Conservation (phyloP, 2,797 vertebrate genomes). For the Erpetoichthys calabaricus region DNA sequence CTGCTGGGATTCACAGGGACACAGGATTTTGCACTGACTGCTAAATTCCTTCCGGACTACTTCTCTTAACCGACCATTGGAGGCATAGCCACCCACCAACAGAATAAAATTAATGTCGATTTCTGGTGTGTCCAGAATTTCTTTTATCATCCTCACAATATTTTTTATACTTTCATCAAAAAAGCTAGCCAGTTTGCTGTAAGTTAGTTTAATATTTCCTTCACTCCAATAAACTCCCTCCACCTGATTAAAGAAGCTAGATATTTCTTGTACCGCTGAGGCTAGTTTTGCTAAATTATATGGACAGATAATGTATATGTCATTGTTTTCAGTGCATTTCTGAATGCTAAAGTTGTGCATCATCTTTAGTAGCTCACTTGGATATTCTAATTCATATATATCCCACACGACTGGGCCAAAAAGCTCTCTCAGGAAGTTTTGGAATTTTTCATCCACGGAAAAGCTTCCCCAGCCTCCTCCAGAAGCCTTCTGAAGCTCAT, state of each 20-base stretch:
- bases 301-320: constrained; percentile 13
- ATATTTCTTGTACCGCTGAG: constrained; percentile 8
- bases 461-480: constrained; percentile 26
- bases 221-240: constrained; percentile 10
- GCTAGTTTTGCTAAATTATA: constrained; percentile 14
- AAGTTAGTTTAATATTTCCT: constrained; percentile 16
- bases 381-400: constrained; percentile 13
- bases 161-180: constrained; percentile 11
- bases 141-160: no score
- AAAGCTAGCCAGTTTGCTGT: constrained; percentile 21
- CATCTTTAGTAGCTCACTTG: constrained; percentile 16
- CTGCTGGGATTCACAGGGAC: no score
- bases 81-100: constrained; percentile 21
- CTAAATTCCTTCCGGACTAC: background rate
- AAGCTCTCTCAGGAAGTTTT: constrained; percentile 11
- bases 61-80: constrained; percentile 16
- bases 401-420: constrained; percentile 10
- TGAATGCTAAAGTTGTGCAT: constrained; percentile 17
- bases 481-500: constrained; percentile 20
- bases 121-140: constrained; percentile 17
- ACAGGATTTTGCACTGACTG: no score
- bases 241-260: constrained; percentile 1
- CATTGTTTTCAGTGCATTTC: constrained; percentile 17
- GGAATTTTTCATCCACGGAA: constrained; percentile 23
- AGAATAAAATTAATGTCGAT: constrained; percentile 17